Percentiles rank a stretch among this genome's conserved stretches.
These are phyloP conservation scores for Drosophila busckii DNA, from an alignment of 1,140 invertebrate genomes.

Conservation along the genomic window DNA sequence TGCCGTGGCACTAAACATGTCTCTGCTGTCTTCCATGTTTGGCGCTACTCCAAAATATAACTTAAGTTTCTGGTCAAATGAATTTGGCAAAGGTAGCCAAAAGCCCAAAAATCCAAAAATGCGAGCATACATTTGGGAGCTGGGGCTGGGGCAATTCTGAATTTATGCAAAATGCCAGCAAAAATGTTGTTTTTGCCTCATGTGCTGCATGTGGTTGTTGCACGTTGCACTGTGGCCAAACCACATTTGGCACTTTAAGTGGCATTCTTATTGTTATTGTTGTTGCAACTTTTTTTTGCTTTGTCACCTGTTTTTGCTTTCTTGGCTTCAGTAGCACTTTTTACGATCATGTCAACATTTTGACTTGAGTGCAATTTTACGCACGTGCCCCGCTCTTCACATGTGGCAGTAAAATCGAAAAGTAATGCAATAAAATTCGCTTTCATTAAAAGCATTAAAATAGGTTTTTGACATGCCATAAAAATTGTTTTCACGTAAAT, in stretches of 20 bases:
- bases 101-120: conserved; percentile 24
- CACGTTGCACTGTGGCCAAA: not conserved
- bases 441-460: conserved; percentile 77
- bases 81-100: conserved; percentile 76
- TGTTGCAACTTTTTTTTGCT: conserved; percentile 38
- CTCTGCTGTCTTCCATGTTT: conserved; percentile 32
- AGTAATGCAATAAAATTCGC: conserved; percentile 76
- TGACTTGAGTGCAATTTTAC: conserved; percentile 72
- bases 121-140: conserved; percentile 41
- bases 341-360: conserved; percentile 74
- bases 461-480: conserved; percentile 77
- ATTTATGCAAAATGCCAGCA: conserved; percentile 66
- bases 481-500: conserved; percentile 75
- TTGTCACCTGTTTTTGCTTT: conserved; percentile 62
- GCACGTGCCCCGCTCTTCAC: conserved; percentile 17
- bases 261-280: conserved; percentile 50
- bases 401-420: conserved; percentile 65
- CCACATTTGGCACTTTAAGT: conserved; percentile 70
- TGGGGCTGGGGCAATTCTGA: conserved; percentile 32
- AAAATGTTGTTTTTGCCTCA: conserved; percentile 45
- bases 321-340: conserved; percentile 23
- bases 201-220: not conserved
- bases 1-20: conserved; percentile 71
- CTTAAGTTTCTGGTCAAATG: conserved; percentile 79
- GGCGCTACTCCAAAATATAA: conserved; percentile 74